phyloP scores from a whole-genome alignment of 2,888 invertebrate genomes.

The Drosophila affinis region DNA sequence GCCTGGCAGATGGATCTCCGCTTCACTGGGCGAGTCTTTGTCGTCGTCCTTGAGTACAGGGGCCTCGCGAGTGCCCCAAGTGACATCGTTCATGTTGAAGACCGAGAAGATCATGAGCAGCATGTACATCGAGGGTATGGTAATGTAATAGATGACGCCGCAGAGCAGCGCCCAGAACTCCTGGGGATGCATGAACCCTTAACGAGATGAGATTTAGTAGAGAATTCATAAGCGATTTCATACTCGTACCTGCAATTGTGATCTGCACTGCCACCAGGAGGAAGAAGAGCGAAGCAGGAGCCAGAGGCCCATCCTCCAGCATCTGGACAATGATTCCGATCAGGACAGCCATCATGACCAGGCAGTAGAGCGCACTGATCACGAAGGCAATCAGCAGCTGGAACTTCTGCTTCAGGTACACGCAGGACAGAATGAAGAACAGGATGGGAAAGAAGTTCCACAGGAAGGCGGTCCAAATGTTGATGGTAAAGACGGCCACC shows the following conservation, averaged over 20 bases:
- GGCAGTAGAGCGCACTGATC: conserved; percentile 90
- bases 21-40: conserved; percentile 22
- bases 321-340: conserved; percentile 92
- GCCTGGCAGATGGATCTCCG: conserved; percentile 76
- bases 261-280: conserved; percentile 89
- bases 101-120: conserved; percentile 95
- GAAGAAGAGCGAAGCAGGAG: conserved; percentile 94
- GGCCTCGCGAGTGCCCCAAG: conserved; percentile 96
- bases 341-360: conserved; percentile 94
- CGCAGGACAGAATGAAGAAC: conserved; percentile 87
- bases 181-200: conserved; percentile 90
- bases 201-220: not conserved
- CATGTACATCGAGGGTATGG: conserved; percentile 97
- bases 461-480: conserved; percentile 88
- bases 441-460: conserved; percentile 89
- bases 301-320: conserved; percentile 90
- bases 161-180: conserved; percentile 91
- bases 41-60: conserved; percentile 76
- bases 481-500: conserved; percentile 89
- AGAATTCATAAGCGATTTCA: not conserved
- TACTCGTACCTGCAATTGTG: conserved; percentile 85
- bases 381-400: conserved; percentile 90
- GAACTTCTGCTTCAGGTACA: conserved; percentile 86
- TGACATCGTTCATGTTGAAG: conserved; percentile 96
- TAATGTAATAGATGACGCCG: conserved; percentile 92